phyloP scores from a whole-genome alignment of 2,797 vertebrate genomes.

The Chelon auratus region DNA sequence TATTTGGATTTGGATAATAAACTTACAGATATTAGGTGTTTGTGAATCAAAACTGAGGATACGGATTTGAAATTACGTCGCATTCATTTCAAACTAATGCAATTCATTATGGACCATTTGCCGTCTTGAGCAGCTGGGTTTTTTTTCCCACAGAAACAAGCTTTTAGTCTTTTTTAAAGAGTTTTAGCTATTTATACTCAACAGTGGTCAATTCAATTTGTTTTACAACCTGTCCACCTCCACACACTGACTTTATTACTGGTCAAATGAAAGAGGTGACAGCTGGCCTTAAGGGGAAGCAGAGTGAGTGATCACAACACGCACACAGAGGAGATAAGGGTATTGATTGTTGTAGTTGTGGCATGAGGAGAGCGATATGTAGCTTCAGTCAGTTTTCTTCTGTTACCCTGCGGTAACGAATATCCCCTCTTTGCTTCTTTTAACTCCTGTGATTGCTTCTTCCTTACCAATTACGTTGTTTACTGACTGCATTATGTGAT shows the following conservation, averaged over 20 bases:
- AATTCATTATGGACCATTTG: neutral
- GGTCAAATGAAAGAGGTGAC: constrained; percentile 50
- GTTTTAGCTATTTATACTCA: constrained; percentile 7
- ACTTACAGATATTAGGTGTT: constrained; percentile 6
- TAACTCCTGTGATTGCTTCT: too few relatives aligned
- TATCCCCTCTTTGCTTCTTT: too few relatives aligned
- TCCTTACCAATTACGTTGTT: too few relatives aligned
- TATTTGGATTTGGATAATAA: neutral
- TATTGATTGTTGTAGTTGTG: constrained; percentile 50
- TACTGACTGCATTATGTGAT: too few relatives aligned
- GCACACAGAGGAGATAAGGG: constrained; percentile 38
- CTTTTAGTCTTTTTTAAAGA: neutral
- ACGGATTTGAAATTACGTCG: too few relatives aligned
- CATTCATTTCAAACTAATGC: neutral
- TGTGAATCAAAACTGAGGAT: too few relatives aligned
- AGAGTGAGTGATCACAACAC: constrained; percentile 54
- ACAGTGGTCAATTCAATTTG: constrained; percentile 6
- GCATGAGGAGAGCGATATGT: constrained; percentile 18
- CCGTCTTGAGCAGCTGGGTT: neutral
- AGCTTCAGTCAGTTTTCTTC: constrained; percentile 7
- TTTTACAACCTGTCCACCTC: constrained; percentile 24
- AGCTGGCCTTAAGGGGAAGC: constrained; percentile 57
- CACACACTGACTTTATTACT: constrained; percentile 23
- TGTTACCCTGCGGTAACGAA: neutral
- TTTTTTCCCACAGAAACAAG: too few relatives aligned